Base-by-base conservation (phyloP, 2,888 invertebrate genomes). In the Ichneumoninae sp. region DNA sequence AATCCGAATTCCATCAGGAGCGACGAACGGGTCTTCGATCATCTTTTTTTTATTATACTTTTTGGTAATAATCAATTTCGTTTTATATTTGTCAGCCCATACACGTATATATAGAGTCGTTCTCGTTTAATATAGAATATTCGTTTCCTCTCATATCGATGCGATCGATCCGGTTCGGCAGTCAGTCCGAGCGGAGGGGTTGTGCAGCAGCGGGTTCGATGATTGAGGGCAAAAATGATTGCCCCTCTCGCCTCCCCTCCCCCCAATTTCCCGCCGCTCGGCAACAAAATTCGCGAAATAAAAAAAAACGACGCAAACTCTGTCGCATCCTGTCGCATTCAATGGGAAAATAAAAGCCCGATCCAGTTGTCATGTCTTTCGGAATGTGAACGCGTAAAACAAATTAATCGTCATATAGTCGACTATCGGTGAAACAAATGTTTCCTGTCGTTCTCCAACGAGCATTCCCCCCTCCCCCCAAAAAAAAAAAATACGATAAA, bases 161-260 rank as follows among this genome's bases (percentile, higher is more conserved):
- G 52, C 57, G 22, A 83, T 83, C 74, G 81, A 84, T 84, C 30
- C 54, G 36, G 40, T 65, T 69, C 65, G 22, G 77, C 78, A 82
- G 44, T 33, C n/a, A 44, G 74, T n/a, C 22, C 16, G 47, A 22
- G 54, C 44, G 5, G 44, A n/a, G 33, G 80, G 68, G 66, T 52
- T 44, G 71, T 52, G 47, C 26, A 69, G 60, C 5, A 22, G 57
- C 44, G 60, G n/a, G 44, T 52, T 85, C 76, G 83, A 77, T 85
- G 83, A 86, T 82, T 83, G 85, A 77, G 66, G 76, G 79, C 70
- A 83, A 80, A 72, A 80, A 82, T 85, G 79, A 83, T 83, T 77
- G 81, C 70, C 66, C 81, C 54, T 13, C 8, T 69, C 83, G 68
- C 79, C n/a, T 0, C 70, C 66, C 81, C 22, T 8, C 8, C 75